phyloP scores from a whole-genome alignment of 2,888 invertebrate genomes.

The Agrotis puta region DNA sequence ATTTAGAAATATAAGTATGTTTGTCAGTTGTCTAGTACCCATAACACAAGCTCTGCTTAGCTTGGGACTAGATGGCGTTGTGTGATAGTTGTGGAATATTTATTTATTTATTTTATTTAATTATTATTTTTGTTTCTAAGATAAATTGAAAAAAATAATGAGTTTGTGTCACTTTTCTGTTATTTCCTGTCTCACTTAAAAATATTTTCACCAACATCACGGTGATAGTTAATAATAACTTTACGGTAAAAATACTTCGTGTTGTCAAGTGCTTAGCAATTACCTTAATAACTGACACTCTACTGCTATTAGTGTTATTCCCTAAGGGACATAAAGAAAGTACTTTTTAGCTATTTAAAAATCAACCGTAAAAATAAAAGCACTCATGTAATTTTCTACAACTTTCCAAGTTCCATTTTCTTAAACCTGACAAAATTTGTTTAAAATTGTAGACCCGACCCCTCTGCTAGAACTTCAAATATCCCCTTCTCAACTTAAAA shows the following conservation, averaged over 20 bases:
- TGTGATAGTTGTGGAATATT: too few relatives aligned
- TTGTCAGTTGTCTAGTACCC: too few relatives aligned
- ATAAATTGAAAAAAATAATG: background rate
- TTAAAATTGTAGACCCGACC: constrained; percentile 8
- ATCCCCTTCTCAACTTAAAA: constrained; percentile 27
- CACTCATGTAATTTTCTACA: background rate
- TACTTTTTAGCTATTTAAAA: constrained; percentile 23
- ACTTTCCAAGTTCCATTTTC: constrained; percentile 7
- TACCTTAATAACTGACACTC: constrained; percentile 47
- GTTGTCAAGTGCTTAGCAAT: constrained; percentile 47
- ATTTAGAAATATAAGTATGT: too few relatives aligned
- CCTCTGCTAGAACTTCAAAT: constrained; percentile 11
- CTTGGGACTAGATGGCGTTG: too few relatives aligned
- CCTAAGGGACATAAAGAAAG: constrained; percentile 21
- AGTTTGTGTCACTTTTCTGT: background rate
- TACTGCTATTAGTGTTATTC: constrained; percentile 31
- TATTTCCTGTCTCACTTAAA: constrained; percentile 29
- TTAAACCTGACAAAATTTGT: constrained; percentile 14
- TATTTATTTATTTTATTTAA: too few relatives aligned
- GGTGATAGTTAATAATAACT: constrained; percentile 31
- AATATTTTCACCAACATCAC: constrained; percentile 4
- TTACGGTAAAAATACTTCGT: constrained; percentile 25
- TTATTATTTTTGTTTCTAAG: background rate
- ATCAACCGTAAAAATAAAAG: constrained; percentile 19
- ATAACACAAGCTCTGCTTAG: too few relatives aligned